These are phyloP conservation scores for Chymomyza fuscimana DNA, from an alignment of 2,888 invertebrate genomes.

Conservation along the genomic window DNA sequence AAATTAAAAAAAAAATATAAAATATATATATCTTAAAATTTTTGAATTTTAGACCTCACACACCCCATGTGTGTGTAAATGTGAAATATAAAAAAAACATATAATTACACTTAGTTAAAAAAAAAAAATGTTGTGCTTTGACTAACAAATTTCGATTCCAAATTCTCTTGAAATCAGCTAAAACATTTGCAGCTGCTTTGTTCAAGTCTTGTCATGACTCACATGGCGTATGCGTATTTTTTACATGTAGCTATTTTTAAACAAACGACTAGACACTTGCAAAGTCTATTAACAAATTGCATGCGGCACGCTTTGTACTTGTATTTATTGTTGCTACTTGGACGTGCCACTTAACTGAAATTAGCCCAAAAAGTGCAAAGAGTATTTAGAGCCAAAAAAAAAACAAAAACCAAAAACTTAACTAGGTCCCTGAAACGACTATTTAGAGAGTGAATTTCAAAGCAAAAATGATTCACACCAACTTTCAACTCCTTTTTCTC, in stretches of 20 bases:
- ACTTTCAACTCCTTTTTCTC: background rate
- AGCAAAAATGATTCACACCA: background rate
- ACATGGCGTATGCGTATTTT: slow-evolving; percentile 43
- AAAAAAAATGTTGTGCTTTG: too few species aligned
- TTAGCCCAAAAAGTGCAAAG: slow-evolving; percentile 5
- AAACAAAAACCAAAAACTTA: background rate
- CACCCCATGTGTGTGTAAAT: too few species aligned
- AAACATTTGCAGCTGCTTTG: background rate
- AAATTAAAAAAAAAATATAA: too few species aligned
- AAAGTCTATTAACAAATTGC: slow-evolving; percentile 18
- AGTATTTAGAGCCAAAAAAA: background rate
- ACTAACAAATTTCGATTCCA: too few species aligned
- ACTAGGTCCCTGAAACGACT: background rate
- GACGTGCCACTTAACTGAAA: background rate
- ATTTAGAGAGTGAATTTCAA: background rate
- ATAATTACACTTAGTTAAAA: too few species aligned
- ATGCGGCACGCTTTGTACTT: slow-evolving; percentile 13
- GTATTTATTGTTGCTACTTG: background rate
- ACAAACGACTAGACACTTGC: slow-evolving; percentile 4
- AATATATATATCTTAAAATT: too few species aligned
- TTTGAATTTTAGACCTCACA: too few species aligned
- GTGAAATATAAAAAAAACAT: too few species aligned
- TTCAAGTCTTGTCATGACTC: slow-evolving; percentile 32
- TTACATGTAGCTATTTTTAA: slow-evolving; percentile 21
- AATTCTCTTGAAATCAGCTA: too few species aligned